Percentiles rank a stretch among this genome's conserved stretches.
Conservation (phyloP, 2,797 vertebrate genomes). For the Periparus ater region DNA sequence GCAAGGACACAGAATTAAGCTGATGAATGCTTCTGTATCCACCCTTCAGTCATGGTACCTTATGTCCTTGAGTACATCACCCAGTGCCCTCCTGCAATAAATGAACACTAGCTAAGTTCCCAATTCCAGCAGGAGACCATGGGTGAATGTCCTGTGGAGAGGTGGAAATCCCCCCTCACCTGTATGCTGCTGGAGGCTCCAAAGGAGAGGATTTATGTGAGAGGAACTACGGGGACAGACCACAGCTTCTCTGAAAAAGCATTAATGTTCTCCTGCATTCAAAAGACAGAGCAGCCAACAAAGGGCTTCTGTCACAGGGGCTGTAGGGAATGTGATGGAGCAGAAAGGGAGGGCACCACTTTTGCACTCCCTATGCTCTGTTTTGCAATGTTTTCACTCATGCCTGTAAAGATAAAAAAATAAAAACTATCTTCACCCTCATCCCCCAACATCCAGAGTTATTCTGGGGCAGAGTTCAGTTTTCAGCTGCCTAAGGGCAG, state of each 20-base stretch:
- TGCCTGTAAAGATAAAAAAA: not conserved
- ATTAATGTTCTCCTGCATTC: not conserved
- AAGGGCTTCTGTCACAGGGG: not conserved
- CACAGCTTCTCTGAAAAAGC: not conserved
- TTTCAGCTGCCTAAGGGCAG: not conserved
- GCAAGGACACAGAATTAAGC: not conserved
- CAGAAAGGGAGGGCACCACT: not conserved
- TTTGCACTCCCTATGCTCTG: fast-evolving
- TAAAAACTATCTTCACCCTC: not conserved
- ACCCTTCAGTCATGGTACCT: not conserved
- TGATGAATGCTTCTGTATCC: not conserved
- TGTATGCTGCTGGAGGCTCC: not conserved
- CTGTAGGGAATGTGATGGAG: not conserved
- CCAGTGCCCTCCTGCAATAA: not conserved
- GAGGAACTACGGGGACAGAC: not conserved
- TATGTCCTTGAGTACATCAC: not conserved
- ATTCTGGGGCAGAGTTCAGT: not conserved
- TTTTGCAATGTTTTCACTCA: not conserved
- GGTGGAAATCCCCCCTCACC: not conserved
- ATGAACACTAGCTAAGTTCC: not conserved
- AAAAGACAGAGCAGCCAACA: not conserved
- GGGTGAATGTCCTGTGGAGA: not conserved
- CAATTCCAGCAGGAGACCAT: not conserved
- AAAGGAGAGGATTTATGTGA: not conserved
- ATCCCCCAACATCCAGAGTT: not conserved